These are phyloP conservation scores for Latheticus oryzae DNA, from an alignment of 2,888 invertebrate genomes.

Conservation along the genomic window DNA sequence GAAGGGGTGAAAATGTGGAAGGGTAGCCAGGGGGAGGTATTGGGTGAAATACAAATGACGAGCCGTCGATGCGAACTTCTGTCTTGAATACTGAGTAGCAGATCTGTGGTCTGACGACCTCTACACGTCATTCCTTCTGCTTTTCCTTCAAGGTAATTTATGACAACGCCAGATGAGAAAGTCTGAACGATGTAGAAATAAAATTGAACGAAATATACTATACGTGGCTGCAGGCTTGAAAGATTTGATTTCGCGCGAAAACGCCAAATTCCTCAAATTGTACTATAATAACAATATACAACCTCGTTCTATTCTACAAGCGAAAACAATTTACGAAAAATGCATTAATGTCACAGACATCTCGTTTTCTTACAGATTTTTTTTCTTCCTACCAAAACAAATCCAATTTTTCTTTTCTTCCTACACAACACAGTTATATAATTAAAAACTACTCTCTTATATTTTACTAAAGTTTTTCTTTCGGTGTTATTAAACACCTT, in stretches of 20 bases:
- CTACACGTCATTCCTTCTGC: slow-evolving; percentile 49
- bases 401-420: slow-evolving; percentile 26
- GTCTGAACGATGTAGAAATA: slow-evolving; percentile 51
- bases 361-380: slow-evolving; percentile 30
- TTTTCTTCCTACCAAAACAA: slow-evolving; percentile 17
- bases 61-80: slow-evolving; percentile 56
- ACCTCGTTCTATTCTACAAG: slow-evolving; percentile 45
- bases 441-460: too few species aligned
- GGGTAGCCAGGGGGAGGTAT: slow-evolving; percentile 48
- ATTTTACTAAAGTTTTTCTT: too few species aligned
- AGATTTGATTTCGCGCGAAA: slow-evolving; percentile 50
- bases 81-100: slow-evolving; percentile 55
- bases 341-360: slow-evolving; percentile 37
- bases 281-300: slow-evolving; percentile 47
- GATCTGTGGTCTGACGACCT: slow-evolving; percentile 51
- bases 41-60: slow-evolving; percentile 58
- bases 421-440: too few species aligned
- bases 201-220: slow-evolving; percentile 46
- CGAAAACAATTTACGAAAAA: slow-evolving; percentile 42
- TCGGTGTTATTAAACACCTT: too few species aligned
- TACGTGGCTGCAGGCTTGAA: slow-evolving; percentile 51
- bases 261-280: slow-evolving; percentile 48
- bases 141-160: slow-evolving; percentile 51
- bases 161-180: slow-evolving; percentile 51
- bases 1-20: slow-evolving; percentile 44